Base-by-base conservation (phyloP, 1,140 invertebrate genomes). In the Prorops nasuta region DNA sequence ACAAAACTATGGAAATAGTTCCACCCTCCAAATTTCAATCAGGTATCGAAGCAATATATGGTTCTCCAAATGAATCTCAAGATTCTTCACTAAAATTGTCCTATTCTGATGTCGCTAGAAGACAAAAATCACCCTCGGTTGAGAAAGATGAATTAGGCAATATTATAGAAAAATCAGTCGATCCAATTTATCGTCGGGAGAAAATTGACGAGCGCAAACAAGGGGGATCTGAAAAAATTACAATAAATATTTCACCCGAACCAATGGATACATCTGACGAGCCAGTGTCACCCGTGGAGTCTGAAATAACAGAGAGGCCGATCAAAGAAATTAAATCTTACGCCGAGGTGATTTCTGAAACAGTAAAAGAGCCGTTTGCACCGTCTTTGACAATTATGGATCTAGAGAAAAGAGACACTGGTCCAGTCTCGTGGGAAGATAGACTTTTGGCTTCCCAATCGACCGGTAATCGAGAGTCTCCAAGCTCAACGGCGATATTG, bases 221-320 rank as follows among this genome's bases (percentile, higher is more conserved):
- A 28, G 24, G 24, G 10, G 24, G 4, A 10, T n/a, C n/a, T n/a
- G n/a, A n/a, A n/a, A n/a, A n/a, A n/a, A 4, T 28, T 6, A 28
- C 24, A 28, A 4, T 28, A 10, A 28, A 4, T 15, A 17, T 48
- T 3, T 39, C 57, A 0, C 42, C 51, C 0, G 67, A 72, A 37
- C 61, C 64, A 3, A 70, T 70, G 60, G 63, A 64, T 35, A 66
- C 61, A 1, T 56, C 56, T 1, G 66, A 75, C 39, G 70, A 74
- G 55, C 60, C 58, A 6, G 12, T 70, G 3, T 67, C 65, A 7
- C 63, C 67, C 9, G 58, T 47, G 15, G 66, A 73, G 56, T 63
- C 61, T 2, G 46, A 66, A 39, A 36, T 63, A 4, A 14, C 34
- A 8, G 51, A 32, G 36, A 53, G 55, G 14, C 19, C 28, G 28